Evolutionary conservation across 2,797 vertebrate genomes (phyloP), one percentile per base, ranked within the genome.

Genomic region (Nyctalus aviator): DNA sequence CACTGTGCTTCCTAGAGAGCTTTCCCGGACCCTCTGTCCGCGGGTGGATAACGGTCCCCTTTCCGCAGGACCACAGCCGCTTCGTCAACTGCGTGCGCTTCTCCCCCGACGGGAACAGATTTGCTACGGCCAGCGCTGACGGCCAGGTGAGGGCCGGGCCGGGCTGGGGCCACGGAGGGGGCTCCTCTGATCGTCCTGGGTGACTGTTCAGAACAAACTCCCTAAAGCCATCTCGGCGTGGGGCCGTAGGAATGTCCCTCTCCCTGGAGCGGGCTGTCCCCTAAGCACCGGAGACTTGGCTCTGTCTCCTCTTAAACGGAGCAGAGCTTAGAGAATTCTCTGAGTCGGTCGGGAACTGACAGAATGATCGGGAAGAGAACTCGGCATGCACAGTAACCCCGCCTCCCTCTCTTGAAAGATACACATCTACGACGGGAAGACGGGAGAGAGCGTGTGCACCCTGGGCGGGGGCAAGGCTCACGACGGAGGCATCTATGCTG

Each of bases 31-130:
- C 25, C 55, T n/a, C 27, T 50, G 23, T 59, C 32, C 3, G 6
- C 46, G 30, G 11, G 5, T 62, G 5, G 23, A 0, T 88, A 32
- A 92, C 41, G 2, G 0, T 53, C 76, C 57, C 37, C 8, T 91
- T 6, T 71, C 83, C 68, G 0, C 92, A 99, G 99, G 98, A 99
- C 90, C 99, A 99, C 97, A 97, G 92, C 94, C 98, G 99, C 37
- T 99, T 99, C 96, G 99, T 99, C 94, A 99, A 99, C 98, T 99
- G 99, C 44, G 99, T 99, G 50, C 99, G 99, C 2, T 99, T 99
- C 98, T 99, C 99, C 96, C 99, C 99, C 1, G 98, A 99, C 86
- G 99, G 99, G 90, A 99, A 97, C 96, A 98, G 96, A 13, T 99
- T 99, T 90, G 99, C 98, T 35, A 99, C 99, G 4, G 99, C 99